phyloP scores from a whole-genome alignment of 1,140 invertebrate species.

The Triops longicaudatus region DNA sequence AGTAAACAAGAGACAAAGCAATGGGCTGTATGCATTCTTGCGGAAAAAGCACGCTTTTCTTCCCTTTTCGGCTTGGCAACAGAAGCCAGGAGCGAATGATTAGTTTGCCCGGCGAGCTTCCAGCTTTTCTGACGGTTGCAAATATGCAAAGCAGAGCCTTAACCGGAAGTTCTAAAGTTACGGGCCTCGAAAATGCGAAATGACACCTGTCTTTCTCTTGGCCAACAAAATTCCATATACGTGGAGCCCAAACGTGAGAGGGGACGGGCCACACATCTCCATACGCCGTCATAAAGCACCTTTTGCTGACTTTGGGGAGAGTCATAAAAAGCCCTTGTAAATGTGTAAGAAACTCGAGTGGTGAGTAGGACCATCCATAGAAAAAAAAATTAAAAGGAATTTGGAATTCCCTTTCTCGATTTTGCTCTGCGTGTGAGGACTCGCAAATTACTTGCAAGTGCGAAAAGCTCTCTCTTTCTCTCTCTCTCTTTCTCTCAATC shows the following conservation, averaged over 20 bases:
- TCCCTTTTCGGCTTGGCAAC: background rate
- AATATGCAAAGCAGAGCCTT: background rate
- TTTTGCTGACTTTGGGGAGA: background rate
- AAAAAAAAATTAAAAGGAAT: background rate
- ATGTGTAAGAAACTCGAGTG: background rate
- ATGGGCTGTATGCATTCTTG: no score
- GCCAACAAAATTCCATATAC: background rate
- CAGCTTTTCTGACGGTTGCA: background rate
- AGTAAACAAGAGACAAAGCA: no score
- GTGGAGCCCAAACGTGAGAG: constrained; percentile 5
- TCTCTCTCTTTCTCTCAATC: no score
- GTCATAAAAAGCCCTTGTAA: background rate
- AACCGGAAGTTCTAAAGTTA: constrained; percentile 8
- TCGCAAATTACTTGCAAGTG: background rate
- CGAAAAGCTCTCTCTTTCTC: background rate
- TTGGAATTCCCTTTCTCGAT: background rate
- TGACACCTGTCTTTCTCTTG: background rate
- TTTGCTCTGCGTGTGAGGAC: background rate
- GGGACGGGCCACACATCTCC: constrained; percentile 13
- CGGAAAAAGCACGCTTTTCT: background rate
- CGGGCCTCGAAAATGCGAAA: background rate
- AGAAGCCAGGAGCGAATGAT: background rate
- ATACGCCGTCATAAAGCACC: constrained; percentile 10
- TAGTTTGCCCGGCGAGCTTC: background rate
- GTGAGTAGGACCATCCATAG: background rate